Percentiles rank a stretch among this genome's conserved stretches.
These are phyloP conservation scores for Pitangus sulphuratus DNA, from an alignment of 2,797 vertebrate species.

Conservation along the genomic window DNA sequence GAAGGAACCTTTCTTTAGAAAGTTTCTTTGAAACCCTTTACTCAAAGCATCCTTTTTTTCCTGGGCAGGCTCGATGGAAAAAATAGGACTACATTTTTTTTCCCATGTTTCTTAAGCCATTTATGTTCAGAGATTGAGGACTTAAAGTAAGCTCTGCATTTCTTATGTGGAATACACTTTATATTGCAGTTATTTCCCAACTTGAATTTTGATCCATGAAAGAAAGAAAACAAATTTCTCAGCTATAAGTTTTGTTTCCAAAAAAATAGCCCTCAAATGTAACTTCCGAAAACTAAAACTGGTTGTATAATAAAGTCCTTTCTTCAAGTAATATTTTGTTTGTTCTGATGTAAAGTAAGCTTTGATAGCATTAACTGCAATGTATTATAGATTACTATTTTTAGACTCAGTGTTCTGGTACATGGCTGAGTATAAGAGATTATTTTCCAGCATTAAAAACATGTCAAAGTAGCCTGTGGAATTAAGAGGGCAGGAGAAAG, in stretches of 20 bases:
- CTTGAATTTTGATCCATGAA: not conserved
- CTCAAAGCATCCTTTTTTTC: not conserved
- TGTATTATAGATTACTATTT: constrained; percentile 11
- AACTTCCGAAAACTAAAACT: not conserved
- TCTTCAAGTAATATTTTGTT: not conserved
- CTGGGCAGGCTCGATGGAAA: not conserved
- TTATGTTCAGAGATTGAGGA: not conserved
- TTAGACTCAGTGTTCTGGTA: not conserved
- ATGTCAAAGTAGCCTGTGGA: not conserved
- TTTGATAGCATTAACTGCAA: constrained; percentile 20
- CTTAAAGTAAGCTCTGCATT: not conserved
- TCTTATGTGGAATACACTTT: not conserved
- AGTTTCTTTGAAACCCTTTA: not conserved
- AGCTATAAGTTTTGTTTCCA: not conserved
- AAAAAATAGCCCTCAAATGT: not conserved
- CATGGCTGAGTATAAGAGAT: not conserved
- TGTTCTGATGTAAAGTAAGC: not conserved
- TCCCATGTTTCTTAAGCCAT: not conserved
- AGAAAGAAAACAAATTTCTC: not conserved
- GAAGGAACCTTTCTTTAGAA: not conserved
- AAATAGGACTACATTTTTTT: not conserved
- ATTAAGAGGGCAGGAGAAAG: not conserved
- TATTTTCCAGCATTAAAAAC: constrained; percentile 29
- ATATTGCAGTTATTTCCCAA: not conserved
- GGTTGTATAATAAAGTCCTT: not conserved